Evolutionary conservation across 1,140 invertebrate genomes (phyloP).

Genomic region (Hyles euphorbiae): DNA sequence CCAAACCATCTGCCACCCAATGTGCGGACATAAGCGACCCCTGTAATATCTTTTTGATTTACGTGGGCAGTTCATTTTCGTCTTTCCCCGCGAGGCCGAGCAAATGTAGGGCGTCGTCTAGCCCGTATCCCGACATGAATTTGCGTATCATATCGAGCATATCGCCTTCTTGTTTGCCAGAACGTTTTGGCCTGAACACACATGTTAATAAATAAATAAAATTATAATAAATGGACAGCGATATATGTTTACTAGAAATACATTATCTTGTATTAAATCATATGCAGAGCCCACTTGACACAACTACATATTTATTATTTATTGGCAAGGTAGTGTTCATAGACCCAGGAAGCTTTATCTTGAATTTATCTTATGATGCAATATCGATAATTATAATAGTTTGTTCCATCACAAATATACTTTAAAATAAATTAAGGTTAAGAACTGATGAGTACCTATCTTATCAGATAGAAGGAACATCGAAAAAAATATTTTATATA

Average conservation of each 20-base stretch:
- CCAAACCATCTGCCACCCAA: conserved; percentile 35
- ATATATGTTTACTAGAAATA: no score
- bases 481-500: not conserved
- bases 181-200: conserved; percentile 53
- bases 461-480: no score
- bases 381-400: no score
- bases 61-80: conserved; percentile 49
- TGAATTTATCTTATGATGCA: no score
- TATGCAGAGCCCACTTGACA: no score
- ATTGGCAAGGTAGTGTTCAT: no score
- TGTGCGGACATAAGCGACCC: conserved; percentile 34
- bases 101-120: conserved; percentile 46
- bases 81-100: conserved; percentile 41
- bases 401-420: no score
- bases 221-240: not conserved
- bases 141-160: conserved; percentile 51
- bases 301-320: no score
- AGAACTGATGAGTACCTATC: no score
- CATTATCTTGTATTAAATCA: no score
- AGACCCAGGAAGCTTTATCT: no score
- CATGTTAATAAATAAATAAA: conserved; percentile 20
- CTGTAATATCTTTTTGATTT: conserved; percentile 30
- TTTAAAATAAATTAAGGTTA: no score
- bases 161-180: conserved; percentile 33
- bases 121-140: conserved; percentile 54